These are phyloP conservation scores for Pelecanus crispus DNA, from an alignment of 2,113 vertebrate genomes.

Conservation along the genomic window DNA sequence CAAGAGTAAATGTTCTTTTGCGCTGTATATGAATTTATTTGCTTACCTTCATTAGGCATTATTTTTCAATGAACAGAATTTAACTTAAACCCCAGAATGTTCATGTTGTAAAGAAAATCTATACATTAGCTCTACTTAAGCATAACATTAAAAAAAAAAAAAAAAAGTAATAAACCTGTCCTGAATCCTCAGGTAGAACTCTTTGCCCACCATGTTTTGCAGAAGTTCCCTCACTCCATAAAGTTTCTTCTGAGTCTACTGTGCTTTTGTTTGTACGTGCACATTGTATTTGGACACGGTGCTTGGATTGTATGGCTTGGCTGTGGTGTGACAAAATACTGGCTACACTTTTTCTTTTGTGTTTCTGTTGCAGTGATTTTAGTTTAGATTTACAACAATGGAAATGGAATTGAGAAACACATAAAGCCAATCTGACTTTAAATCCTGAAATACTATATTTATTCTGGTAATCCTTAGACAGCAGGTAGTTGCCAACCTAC, in stretches of 20 bases:
- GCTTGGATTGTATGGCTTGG: background rate
- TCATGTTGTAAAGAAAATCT: background rate
- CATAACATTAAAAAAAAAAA: background rate
- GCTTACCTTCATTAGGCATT: accelerated
- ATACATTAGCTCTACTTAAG: background rate
- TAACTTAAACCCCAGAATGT: background rate
- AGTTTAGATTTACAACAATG: background rate
- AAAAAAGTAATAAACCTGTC: background rate
- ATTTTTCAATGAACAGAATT: background rate
- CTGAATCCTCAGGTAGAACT: background rate
- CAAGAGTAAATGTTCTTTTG: background rate
- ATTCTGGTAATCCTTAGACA: background rate
- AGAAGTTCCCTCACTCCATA: background rate
- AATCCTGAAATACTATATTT: background rate
- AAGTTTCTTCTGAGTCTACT: background rate
- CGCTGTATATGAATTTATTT: background rate
- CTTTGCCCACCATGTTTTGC: background rate
- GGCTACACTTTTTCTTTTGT: background rate
- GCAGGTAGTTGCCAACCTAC: background rate
- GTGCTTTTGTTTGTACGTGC: background rate
- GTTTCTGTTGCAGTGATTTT: background rate
- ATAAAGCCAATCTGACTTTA: background rate
- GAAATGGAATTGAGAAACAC: background rate
- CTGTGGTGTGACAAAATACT: background rate
- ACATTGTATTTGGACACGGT: background rate